phyloP scores from a whole-genome alignment of 2,113 vertebrate species.

The Macroglossus sobrinus region DNA sequence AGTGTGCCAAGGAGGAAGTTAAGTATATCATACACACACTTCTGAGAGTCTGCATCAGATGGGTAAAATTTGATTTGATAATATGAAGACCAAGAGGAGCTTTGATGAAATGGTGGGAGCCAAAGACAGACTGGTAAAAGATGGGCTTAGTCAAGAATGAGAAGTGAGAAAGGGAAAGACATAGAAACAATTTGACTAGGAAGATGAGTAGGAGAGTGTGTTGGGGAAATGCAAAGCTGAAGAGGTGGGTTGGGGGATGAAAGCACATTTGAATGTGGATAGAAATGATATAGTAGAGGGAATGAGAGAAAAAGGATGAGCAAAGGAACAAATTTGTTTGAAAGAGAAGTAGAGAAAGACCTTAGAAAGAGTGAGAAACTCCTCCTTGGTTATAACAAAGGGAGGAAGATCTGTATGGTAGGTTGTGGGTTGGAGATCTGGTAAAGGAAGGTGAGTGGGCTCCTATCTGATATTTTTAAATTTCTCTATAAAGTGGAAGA shows the following conservation, averaged over 20 bases:
- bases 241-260: background rate
- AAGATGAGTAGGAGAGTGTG: background rate
- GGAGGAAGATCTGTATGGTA: background rate
- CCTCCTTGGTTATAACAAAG: background rate
- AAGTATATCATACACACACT: background rate
- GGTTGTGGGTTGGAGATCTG: background rate
- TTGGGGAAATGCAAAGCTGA: background rate
- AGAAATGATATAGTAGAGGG: background rate
- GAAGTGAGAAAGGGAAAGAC: background rate
- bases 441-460: background rate
- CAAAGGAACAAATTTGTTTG: background rate
- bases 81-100: background rate
- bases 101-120: background rate
- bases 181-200: background rate
- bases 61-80: background rate
- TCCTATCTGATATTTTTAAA: background rate
- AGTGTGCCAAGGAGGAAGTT: background rate
- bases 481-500: background rate
- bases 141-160: background rate
- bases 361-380: background rate
- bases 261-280: background rate
- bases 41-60: background rate
- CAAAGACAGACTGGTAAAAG: background rate
- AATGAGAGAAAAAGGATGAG: background rate
- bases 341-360: background rate